Evolutionary conservation across 2,888 invertebrate genomes (phyloP), one percentile per base, ranked within the genome.

Genomic region (Ceraclea dissimilis): DNA sequence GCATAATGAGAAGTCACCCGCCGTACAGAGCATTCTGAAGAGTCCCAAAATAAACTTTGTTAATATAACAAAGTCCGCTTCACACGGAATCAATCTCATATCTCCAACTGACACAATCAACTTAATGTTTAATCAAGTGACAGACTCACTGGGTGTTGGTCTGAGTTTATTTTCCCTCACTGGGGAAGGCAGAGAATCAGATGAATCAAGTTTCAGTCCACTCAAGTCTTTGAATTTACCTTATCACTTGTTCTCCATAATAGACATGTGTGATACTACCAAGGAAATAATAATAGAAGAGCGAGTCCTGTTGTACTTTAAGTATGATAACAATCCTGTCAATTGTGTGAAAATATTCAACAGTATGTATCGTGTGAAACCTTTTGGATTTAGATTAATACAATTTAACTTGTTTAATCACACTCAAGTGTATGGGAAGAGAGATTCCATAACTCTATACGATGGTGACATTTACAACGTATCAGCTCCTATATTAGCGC

Each of bases 281-380:
- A 99, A 99, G 74, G 89, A 91, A 68, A 84, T 99, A 16, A 80
- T 82, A 1, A 83, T 99, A 1, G 90, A 93, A 69, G 94, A 97
- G 68, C 79, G 97, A 49, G 83, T 97, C 4, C 72, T 98, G 1
- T 69, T 99, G 18, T 99, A 96, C 69, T 97, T 95, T 72, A 98
- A 97, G 70, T 99, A 99, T 67, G 94, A 95, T 67, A 95, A 95
- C 64, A 86, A 88, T 69, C 93, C 96, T 0, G 91, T 96, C 0
- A 98, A 97, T 69, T 99, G 98, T 68, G 91, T 98, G 0, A 99
- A 99, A 72, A 93, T 97, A 64, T 95, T 99, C 69, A 87, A 88
- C 55, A 90, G 93, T 60, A 84, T 85, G 58, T 90, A 85, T 67
- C 82, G 87, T 60, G 85, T 90, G 0, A 95, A 95, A 68, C 89